Evolutionary conservation across 2,797 vertebrate genomes (phyloP).

Genomic region (Pyrrhura leucotis): DNA sequence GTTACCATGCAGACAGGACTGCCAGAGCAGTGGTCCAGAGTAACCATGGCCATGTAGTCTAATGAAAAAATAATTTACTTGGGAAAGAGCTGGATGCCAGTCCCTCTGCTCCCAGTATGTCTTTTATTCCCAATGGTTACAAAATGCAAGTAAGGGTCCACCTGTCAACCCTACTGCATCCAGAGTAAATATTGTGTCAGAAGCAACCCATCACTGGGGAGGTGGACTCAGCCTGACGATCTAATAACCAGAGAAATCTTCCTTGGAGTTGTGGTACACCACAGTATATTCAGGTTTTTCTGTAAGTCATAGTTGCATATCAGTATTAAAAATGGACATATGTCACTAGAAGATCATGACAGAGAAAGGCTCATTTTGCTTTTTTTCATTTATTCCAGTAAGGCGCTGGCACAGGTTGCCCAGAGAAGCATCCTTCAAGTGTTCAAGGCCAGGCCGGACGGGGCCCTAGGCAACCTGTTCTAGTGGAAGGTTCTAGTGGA

Average conservation of each 20-base stretch:
- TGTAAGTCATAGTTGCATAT: neutral
- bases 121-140: neutral
- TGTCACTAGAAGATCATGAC: neutral
- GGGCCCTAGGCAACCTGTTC: neutral
- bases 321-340: neutral
- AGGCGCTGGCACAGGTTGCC: neutral
- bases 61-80: neutral
- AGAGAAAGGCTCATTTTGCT: neutral
- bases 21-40: neutral
- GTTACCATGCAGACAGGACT: neutral
- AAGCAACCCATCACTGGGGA: neutral
- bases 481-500: neutral
- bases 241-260: neutral
- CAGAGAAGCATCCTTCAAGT: neutral
- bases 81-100: neutral
- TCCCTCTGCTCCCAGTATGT: neutral
- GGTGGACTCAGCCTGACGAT: neutral
- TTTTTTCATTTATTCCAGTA: neutral
- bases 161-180: neutral
- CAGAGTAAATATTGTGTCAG: fast-evolving
- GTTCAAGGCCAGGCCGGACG: neutral
- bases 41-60: fast-evolving
- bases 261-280: neutral
- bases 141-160: neutral
- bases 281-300: neutral